These are phyloP conservation scores for Latheticus oryzae DNA, from an alignment of 2,888 invertebrate genomes.

Conservation along the genomic window DNA sequence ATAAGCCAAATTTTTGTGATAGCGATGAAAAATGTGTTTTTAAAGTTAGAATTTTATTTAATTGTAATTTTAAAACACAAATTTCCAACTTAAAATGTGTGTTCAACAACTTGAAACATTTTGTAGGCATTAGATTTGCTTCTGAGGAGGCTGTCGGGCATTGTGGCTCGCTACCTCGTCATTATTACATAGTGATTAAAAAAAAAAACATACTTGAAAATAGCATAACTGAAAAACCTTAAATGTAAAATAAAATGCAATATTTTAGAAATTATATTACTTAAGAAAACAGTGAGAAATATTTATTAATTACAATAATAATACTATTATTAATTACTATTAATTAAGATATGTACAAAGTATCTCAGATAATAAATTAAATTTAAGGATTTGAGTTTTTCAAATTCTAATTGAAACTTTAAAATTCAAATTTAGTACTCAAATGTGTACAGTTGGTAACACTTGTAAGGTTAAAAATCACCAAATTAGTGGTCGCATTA, in stretches of 20 bases:
- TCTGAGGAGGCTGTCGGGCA: constrained; percentile 30
- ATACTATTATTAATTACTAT: constrained; percentile 45
- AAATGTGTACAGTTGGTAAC: constrained; percentile 4
- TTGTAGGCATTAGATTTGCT: constrained; percentile 36
- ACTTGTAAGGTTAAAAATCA: constrained; percentile 19
- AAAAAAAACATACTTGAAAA: constrained; percentile 27
- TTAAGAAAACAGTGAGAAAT: constrained; percentile 57
- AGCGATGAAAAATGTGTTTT: constrained; percentile 50
- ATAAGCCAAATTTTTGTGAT: constrained; percentile 56
- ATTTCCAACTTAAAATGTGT: constrained; percentile 44
- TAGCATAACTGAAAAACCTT: constrained; percentile 41
- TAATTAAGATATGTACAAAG: constrained; percentile 59
- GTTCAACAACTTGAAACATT: constrained; percentile 43
- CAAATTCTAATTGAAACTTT: constrained; percentile 3
- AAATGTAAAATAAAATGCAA: constrained; percentile 46
- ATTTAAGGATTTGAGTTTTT: constrained; percentile 31
- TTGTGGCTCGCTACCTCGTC: constrained; percentile 33
- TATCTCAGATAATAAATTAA: constrained; percentile 59
- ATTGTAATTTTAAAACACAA: constrained; percentile 36
- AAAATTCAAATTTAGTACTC: constrained; percentile 1
- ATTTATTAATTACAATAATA: constrained; percentile 56
- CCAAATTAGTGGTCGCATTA: constrained; percentile 30
- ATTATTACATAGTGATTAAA: constrained; percentile 27
- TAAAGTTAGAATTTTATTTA: constrained; percentile 28
- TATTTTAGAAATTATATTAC: constrained; percentile 49